Percentiles rank a stretch among this genome's conserved stretches.
phyloP scores from a whole-genome alignment of 2,888 invertebrate species.

The Pterostichus niger region DNA sequence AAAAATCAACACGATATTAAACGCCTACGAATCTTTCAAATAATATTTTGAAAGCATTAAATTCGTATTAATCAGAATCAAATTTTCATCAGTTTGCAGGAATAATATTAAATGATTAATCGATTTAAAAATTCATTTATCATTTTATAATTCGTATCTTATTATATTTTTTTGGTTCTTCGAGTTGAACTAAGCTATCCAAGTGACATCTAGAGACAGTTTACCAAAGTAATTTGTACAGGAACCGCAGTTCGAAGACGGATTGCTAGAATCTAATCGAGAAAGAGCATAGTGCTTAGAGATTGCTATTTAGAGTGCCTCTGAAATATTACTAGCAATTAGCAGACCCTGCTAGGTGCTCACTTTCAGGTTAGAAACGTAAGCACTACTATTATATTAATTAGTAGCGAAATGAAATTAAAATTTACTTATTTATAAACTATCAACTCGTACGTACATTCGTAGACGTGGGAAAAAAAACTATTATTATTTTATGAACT shows the following conservation, averaged over 20 bases:
- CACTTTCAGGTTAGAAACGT: not conserved
- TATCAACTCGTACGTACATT: not conserved
- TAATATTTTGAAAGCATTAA: constrained; percentile 8
- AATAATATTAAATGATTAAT: constrained; percentile 24
- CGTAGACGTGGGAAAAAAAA: not conserved
- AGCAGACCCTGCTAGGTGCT: not conserved
- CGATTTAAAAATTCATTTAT: constrained; percentile 6
- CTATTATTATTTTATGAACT: too few relatives aligned
- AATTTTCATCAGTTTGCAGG: not conserved
- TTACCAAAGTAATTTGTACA: not conserved
- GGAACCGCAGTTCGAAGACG: constrained; percentile 8
- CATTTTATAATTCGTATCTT: constrained; percentile 18
- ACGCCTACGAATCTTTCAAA: not conserved
- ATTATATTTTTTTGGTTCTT: not conserved
- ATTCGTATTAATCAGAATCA: constrained; percentile 2
- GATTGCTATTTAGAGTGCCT: constrained; percentile 17
- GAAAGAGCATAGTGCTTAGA: not conserved
- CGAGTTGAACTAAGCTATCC: not conserved
- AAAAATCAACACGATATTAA: not conserved
- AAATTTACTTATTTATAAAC: constrained; percentile 11
- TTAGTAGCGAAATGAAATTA: constrained; percentile 11
- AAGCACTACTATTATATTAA: constrained; percentile 17
- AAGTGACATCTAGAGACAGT: constrained; percentile 14
- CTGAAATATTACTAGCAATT: constrained; percentile 39
- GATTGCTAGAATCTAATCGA: constrained; percentile 8